Conservation (phyloP, 2,888 invertebrate species). For the Brachyopa scutellaris region DNA sequence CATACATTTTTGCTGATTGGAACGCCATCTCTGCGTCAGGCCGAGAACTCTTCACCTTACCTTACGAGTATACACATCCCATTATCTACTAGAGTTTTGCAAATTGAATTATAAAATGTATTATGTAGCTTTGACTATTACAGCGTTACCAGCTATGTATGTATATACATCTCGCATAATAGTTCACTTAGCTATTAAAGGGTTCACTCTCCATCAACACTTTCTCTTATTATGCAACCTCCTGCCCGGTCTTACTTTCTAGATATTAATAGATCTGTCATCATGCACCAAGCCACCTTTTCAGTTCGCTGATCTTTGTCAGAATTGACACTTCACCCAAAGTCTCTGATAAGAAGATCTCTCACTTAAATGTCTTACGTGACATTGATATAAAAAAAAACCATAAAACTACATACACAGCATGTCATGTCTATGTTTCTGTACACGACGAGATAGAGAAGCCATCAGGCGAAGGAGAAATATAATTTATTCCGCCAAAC, state of each 20-base stretch:
- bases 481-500: slow-evolving; percentile 65
- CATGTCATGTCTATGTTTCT: slow-evolving; percentile 23
- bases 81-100: no score
- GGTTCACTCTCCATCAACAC: slow-evolving; percentile 11
- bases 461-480: slow-evolving; percentile 7
- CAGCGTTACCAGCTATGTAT: no score
- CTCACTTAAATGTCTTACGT: slow-evolving; percentile 42
- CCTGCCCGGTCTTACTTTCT: background rate
- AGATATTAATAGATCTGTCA: slow-evolving; percentile 23
- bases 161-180: slow-evolving; percentile 1
- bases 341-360: slow-evolving; percentile 37
- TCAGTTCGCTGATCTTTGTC: slow-evolving; percentile 17
- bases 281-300: slow-evolving; percentile 2
- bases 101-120: no score
- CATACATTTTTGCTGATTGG: no score
- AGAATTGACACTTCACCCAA: slow-evolving; percentile 29
- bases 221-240: slow-evolving; percentile 23
- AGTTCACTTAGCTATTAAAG: no score
- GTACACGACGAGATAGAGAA: slow-evolving; percentile 6
- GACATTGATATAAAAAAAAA: slow-evolving; percentile 34
- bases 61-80: no score
- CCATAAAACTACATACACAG: background rate
- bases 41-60: no score
- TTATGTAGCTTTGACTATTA: no score
- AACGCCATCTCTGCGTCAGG: no score